A percentile compares a stretch with the other conserved stretches of the same genome.
These are phyloP conservation scores for Melinaea menophilus DNA, from an alignment of 2,888 invertebrate species.

Conservation along the genomic window DNA sequence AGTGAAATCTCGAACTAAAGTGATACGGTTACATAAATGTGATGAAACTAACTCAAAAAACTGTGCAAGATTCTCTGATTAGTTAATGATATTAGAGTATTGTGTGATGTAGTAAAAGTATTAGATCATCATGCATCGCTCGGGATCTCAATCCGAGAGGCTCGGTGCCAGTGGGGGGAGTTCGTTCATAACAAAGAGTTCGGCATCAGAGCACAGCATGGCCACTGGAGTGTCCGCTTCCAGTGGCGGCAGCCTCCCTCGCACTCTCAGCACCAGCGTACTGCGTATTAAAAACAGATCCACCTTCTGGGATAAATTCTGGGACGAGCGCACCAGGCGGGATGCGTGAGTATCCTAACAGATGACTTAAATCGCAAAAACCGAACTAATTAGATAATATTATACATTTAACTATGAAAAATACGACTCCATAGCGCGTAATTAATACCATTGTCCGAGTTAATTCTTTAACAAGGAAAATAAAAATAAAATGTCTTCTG, in stretches of 20 bases:
- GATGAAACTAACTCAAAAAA: conserved; percentile 1
- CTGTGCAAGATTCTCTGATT: conserved; percentile 32
- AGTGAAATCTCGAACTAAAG: conserved; percentile 34
- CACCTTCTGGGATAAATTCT: conserved; percentile 92
- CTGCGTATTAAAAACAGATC: conserved; percentile 87
- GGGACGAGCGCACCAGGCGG: conserved; percentile 82
- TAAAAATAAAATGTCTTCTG: too few species aligned
- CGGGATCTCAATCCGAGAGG: conserved; percentile 78
- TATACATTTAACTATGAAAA: too few species aligned
- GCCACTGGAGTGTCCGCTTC: conserved; percentile 71
- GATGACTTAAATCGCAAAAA: not conserved
- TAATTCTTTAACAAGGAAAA: too few species aligned
- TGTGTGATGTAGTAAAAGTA: conserved; percentile 45
- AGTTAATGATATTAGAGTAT: conserved; percentile 19
- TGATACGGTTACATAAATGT: conserved; percentile 24
- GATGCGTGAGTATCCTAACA: conserved; percentile 80
- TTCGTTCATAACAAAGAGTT: conserved; percentile 67
- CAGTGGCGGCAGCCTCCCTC: conserved; percentile 78
- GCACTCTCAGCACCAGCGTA: conserved; percentile 88
- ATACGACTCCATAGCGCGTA: too few species aligned
- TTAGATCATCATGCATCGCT: conserved; percentile 63
- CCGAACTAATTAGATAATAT: too few species aligned
- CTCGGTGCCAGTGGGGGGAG: conserved; percentile 60
- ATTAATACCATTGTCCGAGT: too few species aligned
- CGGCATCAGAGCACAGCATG: conserved; percentile 73